phyloP scores from a whole-genome alignment of 2,797 vertebrate genomes.

The Linurgus olivaceus region DNA sequence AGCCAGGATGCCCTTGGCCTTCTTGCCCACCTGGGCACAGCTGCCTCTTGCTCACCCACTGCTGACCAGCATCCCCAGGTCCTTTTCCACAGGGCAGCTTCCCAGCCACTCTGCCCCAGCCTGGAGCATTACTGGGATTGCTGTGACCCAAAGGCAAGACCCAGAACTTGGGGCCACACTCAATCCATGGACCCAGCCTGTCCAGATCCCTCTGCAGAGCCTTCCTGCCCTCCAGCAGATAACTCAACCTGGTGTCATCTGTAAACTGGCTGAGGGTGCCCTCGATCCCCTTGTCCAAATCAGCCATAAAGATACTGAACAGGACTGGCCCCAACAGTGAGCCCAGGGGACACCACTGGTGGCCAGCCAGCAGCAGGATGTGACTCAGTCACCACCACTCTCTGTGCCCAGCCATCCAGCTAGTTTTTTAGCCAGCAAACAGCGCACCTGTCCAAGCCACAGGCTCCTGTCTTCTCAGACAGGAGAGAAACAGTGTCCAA shows the following conservation, averaged over 20 bases:
- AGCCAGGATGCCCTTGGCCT: background rate
- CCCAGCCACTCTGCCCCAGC: background rate
- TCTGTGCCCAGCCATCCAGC: background rate
- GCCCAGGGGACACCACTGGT: background rate
- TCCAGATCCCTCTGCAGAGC: background rate
- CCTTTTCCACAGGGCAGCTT: background rate
- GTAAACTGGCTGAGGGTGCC: background rate
- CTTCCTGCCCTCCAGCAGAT: background rate
- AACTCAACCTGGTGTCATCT: background rate
- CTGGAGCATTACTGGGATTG: background rate
- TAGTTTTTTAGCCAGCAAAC: background rate
- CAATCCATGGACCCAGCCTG: background rate
- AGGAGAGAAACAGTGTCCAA: background rate
- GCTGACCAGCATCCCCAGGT: background rate
- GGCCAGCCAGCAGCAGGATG: background rate
- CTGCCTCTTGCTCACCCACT: background rate
- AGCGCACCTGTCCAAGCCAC: background rate
- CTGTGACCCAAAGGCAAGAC: background rate
- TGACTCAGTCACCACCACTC: background rate
- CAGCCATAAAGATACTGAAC: background rate
- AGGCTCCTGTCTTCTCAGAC: background rate
- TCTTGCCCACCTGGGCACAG: background rate
- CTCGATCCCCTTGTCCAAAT: fast-evolving
- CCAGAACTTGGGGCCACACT: background rate
- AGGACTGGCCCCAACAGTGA: background rate